Base-by-base conservation (phyloP, 1,140 invertebrate species). In the Drosophila pallidifrons region DNA sequence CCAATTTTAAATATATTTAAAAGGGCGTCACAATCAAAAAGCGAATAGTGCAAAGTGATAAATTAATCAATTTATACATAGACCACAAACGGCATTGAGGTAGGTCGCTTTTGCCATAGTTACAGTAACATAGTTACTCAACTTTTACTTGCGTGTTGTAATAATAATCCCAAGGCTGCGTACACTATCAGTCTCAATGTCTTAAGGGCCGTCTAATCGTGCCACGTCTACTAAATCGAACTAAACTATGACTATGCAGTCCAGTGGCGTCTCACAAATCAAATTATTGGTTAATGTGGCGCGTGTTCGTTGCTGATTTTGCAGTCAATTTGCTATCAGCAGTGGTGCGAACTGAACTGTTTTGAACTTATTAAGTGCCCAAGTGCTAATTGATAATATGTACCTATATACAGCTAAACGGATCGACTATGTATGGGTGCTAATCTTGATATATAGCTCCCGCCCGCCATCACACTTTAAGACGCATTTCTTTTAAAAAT, bases 361-460 rank as follows among this genome's bases (percentile, higher is more conserved):
- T 79, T 64, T 87, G 82, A 87, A 82, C 77, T 73, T 70, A 74
- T 52, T 73, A 73, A 68, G 45, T 64, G 67, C 8, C 66, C 16
- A 51, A 70, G 32, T 82, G 68, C 66, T 82, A 82, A 87, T 87
- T 87, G 76, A 87, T 87, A 82, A 82, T 82, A 79, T 77, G 76
- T 78, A 16, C 30, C 15, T 65, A 63, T 65, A 59, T 28, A 59
- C 25, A 38, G 46, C 20, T 38, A 38, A 57, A 41, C 54, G 3
- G 15, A 41, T 41, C 54, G 54, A 32, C 67, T 58, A 66, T 47
- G 54, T 51, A 67, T 58, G 47, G 61, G 16, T 57, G 70, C 38
- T 76, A 64, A 75, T 71, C 73, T 64, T 59, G 41, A 72, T 52
- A 43, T 60, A 65, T 20, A 13, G 35, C 35, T 15, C 52, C n/a